Conservation (phyloP, 2,113 vertebrate species). For the Hystrix cristata region DNA sequence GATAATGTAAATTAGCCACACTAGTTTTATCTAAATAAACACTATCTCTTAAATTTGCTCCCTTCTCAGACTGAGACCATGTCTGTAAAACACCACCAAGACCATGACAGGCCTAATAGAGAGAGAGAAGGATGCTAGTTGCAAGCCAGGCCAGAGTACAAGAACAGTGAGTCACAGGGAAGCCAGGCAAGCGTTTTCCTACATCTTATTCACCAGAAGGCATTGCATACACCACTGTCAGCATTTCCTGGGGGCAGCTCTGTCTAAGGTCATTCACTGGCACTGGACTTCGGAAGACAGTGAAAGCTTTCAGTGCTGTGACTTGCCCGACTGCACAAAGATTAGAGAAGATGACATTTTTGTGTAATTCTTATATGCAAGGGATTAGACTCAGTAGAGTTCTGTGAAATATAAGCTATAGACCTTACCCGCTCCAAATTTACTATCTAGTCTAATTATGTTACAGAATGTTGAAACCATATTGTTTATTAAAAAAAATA, state of each 20-base stretch:
- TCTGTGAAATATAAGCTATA: neutral
- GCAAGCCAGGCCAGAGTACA: neutral
- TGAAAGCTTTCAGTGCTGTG: neutral
- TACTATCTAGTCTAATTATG: neutral
- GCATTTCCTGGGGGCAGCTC: neutral
- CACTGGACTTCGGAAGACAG: neutral
- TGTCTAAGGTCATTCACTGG: neutral
- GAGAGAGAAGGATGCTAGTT: neutral
- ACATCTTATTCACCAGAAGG: neutral
- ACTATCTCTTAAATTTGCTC: neutral
- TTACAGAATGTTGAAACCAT: neutral
- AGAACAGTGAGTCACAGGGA: neutral
- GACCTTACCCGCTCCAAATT: neutral
- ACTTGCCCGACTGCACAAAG: neutral
- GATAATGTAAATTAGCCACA: neutral
- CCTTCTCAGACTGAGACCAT: neutral
- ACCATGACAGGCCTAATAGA: neutral
- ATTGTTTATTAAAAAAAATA: neutral
- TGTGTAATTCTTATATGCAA: neutral
- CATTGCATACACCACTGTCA: neutral
- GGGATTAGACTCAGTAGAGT: neutral
- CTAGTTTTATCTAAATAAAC: neutral
- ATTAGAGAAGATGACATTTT: neutral
- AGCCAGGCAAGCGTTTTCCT: neutral
- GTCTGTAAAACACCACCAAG: neutral